Conservation (phyloP, 2,888 invertebrate genomes). For the Apeira syringaria region DNA sequence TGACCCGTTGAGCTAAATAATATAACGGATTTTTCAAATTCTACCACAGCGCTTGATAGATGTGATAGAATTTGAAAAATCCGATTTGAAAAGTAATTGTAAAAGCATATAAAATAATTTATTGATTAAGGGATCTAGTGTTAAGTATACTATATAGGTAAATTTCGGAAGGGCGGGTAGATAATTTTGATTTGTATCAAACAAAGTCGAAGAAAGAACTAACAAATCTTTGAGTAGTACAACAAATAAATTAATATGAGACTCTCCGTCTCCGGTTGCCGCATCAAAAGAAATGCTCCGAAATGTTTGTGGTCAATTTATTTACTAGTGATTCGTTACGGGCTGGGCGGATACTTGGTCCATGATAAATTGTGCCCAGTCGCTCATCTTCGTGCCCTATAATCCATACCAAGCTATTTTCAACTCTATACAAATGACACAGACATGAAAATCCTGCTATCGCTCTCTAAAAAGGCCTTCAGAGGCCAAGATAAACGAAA, state of each 20-base stretch:
- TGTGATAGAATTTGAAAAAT: no score
- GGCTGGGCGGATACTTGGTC: constrained; percentile 78
- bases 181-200: constrained; percentile 32
- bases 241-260: constrained; percentile 58
- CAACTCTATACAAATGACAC: constrained; percentile 37
- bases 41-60: no score
- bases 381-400: constrained; percentile 56
- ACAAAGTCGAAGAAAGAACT: constrained; percentile 35
- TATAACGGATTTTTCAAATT: no score
- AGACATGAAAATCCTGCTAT: constrained; percentile 36
- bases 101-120: no score
- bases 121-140: no score
- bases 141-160: no score
- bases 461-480: constrained; percentile 9
- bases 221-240: constrained; percentile 39
- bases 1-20: no score
- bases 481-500: constrained; percentile 15
- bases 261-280: constrained; percentile 45
- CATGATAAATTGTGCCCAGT: constrained; percentile 77
- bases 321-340: constrained; percentile 80
- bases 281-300: constrained; percentile 67
- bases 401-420: constrained; percentile 30
- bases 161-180: no score
- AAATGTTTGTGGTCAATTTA: constrained; percentile 79
- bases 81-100: no score